These are phyloP conservation scores for Watsonalla binaria DNA, from an alignment of 2,888 invertebrate species.

Conservation along the genomic window DNA sequence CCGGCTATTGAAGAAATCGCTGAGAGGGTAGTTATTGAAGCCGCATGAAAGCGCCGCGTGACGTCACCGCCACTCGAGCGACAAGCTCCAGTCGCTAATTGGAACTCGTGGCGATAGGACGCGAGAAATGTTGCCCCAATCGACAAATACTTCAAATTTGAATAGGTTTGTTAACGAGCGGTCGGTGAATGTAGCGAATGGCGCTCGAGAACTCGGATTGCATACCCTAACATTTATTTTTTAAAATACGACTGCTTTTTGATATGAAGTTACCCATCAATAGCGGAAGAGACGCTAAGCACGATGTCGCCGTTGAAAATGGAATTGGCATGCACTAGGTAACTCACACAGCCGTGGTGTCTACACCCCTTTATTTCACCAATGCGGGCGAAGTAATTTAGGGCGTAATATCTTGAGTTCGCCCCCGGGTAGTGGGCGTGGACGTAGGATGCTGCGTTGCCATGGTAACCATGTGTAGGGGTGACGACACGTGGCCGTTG, in stretches of 20 bases:
- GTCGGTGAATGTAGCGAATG: conserved; percentile 66
- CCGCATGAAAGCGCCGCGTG: conserved; percentile 71
- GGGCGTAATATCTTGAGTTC: conserved; percentile 77
- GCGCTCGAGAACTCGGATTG: conserved; percentile 44
- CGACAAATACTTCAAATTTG: conserved; percentile 75
- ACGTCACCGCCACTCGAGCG: conserved; percentile 73
- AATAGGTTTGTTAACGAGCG: conserved; percentile 76
- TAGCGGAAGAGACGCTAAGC: not conserved
- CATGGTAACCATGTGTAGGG: conserved; percentile 78
- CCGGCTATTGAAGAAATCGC: conserved; percentile 71
- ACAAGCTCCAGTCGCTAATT: conserved; percentile 75
- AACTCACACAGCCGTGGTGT: conserved; percentile 55
- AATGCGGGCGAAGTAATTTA: conserved; percentile 66
- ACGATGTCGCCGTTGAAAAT: conserved; percentile 28
- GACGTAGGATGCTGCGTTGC: conserved; percentile 81
- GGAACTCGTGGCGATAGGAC: conserved; percentile 73
- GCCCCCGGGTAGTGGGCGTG: conserved; percentile 78
- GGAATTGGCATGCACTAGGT: conserved; percentile 48
- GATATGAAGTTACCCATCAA: conserved; percentile 4
- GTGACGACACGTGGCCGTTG: conserved; percentile 47
- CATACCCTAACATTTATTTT: conserved; percentile 27
- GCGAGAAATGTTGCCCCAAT: conserved; percentile 73
- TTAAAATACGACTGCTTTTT: conserved; percentile 27
- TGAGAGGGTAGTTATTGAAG: conserved; percentile 76
- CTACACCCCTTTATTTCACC: conserved; percentile 75